Evolutionary conservation across 2,888 invertebrate genomes (phyloP).

Genomic region (Erebia palarica): DNA sequence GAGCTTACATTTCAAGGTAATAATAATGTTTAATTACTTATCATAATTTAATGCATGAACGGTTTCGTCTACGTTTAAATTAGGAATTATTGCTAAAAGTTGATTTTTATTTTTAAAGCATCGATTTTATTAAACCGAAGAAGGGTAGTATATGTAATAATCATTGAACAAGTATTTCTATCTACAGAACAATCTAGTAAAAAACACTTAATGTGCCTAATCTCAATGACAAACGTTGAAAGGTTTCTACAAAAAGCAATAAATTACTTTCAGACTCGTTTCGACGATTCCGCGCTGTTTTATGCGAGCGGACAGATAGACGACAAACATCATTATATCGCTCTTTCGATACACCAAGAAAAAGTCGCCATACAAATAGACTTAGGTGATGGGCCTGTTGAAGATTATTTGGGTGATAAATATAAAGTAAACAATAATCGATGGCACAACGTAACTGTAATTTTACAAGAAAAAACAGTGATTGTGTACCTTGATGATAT

Average conservation of each 20-base stretch:
- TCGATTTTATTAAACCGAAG: too few species aligned
- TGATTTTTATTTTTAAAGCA: too few species aligned
- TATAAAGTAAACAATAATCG: conserved; percentile 86
- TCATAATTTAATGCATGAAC: neutral
- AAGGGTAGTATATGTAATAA: too few species aligned
- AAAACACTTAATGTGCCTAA: conserved; percentile 8
- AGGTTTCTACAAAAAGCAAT: conserved; percentile 27
- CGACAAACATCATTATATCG: conserved; percentile 94
- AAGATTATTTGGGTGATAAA: conserved; percentile 84
- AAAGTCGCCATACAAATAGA: conserved; percentile 93
- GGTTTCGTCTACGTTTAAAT: too few species aligned
- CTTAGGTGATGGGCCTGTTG: conserved; percentile 90
- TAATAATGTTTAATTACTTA: neutral
- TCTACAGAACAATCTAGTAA: neutral
- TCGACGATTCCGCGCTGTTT: conserved; percentile 95
- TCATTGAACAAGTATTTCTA: too few species aligned
- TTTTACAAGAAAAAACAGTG: conserved; percentile 88
- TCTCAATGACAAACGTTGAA: conserved; percentile 35
- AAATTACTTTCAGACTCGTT: conserved; percentile 86
- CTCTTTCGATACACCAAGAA: conserved; percentile 91
- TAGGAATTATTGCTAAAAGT: too few species aligned
- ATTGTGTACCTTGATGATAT: conserved; percentile 90
- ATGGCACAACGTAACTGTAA: conserved; percentile 96
- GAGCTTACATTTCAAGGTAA: conserved; percentile 93
- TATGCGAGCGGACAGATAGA: conserved; percentile 96